Conservation (phyloP, 2,888 invertebrate species). For the Hemicrepidius hirtus region DNA sequence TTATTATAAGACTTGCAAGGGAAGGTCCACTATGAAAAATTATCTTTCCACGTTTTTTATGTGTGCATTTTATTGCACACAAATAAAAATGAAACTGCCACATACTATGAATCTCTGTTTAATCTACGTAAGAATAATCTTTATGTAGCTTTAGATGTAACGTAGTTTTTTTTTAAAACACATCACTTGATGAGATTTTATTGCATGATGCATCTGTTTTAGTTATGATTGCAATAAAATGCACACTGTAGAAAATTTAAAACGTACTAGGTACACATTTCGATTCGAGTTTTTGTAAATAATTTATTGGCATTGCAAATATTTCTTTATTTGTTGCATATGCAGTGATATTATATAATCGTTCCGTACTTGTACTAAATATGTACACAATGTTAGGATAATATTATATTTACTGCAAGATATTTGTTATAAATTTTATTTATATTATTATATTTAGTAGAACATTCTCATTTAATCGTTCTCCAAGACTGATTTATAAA, state of each 20-base stretch:
- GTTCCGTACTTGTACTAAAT: slow-evolving; percentile 35
- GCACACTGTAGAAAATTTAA: too few relatives aligned
- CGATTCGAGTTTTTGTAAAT: neutral
- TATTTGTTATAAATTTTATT: slow-evolving; percentile 22
- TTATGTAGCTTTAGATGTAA: too few relatives aligned
- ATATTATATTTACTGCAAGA: slow-evolving; percentile 11
- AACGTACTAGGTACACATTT: too few relatives aligned
- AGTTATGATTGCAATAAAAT: too few relatives aligned
- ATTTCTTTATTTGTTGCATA: slow-evolving; percentile 21
- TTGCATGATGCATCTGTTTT: too few relatives aligned
- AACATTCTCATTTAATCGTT: slow-evolving; percentile 37
- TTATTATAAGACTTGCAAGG: slow-evolving; percentile 15
- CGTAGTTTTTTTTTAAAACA: too few relatives aligned
- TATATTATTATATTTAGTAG: slow-evolving; percentile 9
- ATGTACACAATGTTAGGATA: slow-evolving; percentile 17
- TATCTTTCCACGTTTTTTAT: slow-evolving; percentile 1
- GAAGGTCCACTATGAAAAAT: slow-evolving; percentile 5
- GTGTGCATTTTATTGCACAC: slow-evolving; percentile 20
- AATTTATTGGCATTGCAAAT: slow-evolving; percentile 11
- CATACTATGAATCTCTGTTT: too few relatives aligned
- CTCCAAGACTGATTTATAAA: slow-evolving; percentile 42
- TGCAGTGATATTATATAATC: slow-evolving; percentile 42
- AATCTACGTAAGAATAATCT: too few relatives aligned
- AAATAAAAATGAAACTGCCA: neutral
- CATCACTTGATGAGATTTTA: too few relatives aligned